Evolutionary conservation across 2,888 invertebrate species (phyloP).

Genomic region (Stegana nigrithorax): DNA sequence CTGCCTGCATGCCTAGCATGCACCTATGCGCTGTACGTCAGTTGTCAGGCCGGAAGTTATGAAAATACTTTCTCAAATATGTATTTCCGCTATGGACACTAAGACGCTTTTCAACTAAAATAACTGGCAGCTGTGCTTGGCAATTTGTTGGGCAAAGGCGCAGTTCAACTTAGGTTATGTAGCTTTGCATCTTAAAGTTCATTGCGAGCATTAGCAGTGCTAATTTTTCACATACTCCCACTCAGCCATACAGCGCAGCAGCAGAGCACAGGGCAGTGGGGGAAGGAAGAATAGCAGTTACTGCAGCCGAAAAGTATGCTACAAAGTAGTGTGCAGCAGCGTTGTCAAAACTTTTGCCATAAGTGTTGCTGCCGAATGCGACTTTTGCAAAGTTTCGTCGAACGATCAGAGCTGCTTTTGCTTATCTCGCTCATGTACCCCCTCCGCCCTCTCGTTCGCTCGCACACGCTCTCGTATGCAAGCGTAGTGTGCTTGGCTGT

Average conservation of each 20-base stretch:
- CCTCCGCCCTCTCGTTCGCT: too few relatives aligned
- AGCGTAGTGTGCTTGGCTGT: too few relatives aligned
- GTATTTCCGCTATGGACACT: constrained; percentile 60
- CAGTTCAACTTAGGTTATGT: too few relatives aligned
- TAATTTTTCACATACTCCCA: neutral
- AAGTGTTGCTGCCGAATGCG: constrained; percentile 35
- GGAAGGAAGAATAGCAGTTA: neutral
- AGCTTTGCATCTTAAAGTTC: neutral
- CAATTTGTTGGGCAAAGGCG: constrained; percentile 13
- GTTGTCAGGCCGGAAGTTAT: constrained; percentile 67
- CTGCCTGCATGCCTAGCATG: neutral
- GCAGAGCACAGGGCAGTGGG: neutral
- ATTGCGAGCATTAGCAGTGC: too few relatives aligned
- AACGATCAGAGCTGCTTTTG: constrained; percentile 5
- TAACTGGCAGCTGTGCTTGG: constrained; percentile 24
- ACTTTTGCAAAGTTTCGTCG: too few relatives aligned
- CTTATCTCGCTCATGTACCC: constrained; percentile 5
- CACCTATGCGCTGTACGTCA: neutral
- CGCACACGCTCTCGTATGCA: neutral
- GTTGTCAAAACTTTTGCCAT: constrained; percentile 50
- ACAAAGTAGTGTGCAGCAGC: constrained; percentile 47
- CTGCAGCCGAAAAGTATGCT: constrained; percentile 45
- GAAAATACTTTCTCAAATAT: constrained; percentile 68
- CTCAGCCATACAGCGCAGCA: too few relatives aligned
- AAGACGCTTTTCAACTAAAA: constrained; percentile 11